Base-by-base conservation (phyloP, 1,140 invertebrate species). In the Leptinotarsa undecemlineata region DNA sequence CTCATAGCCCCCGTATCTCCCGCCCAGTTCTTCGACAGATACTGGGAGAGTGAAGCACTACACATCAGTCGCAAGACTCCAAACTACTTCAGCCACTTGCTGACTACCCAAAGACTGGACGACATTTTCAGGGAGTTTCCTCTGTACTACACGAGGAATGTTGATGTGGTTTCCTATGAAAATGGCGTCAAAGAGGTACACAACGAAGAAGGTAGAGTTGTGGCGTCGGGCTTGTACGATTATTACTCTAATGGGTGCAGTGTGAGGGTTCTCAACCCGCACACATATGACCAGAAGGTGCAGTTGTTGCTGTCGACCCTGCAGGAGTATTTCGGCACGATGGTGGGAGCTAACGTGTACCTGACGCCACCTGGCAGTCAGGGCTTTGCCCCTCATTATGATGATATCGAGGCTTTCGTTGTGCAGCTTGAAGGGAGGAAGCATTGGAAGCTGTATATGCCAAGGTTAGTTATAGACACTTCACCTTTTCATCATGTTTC, bases 331-430 rank as follows among this genome's bases (percentile, higher is more conserved):
- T 98, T 99, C 83, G 92, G 93, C 66, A 96, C 93, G 74, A 94
- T 96, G 86, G 95, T 97, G 63, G 97, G 97, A 13, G 93, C 95
- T 3, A 99, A 99, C 90, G 90, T 93, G 15, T 99, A 99, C 84
- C 85, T 99, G 64, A 99, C 98, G n/a, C 98, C 98, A 17, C 92
- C 96, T 11, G 92, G 93, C 72, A 94, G 94, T 80, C 97, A 99
- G 89, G 97, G 98, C 0, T 99, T 99, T 89, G 97, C 98, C 3
- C 97, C 98, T 1, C 97, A 99, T 87, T 99, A 94, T 86, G 98
- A 99, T 88, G 98, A 99, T 82, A 99, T 99, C 79, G 98, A 99
- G 88, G 98, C 97, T 17, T 99, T 99, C 85, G 91, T 99, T 72
- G 82, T 99, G 57, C 98, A 99, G 87, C 85, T 98, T 8, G 98